Evolutionary conservation across 2,888 invertebrate genomes (phyloP), one percentile per base, ranked within the genome.

Genomic region (Mesoligia furuncula): DNA sequence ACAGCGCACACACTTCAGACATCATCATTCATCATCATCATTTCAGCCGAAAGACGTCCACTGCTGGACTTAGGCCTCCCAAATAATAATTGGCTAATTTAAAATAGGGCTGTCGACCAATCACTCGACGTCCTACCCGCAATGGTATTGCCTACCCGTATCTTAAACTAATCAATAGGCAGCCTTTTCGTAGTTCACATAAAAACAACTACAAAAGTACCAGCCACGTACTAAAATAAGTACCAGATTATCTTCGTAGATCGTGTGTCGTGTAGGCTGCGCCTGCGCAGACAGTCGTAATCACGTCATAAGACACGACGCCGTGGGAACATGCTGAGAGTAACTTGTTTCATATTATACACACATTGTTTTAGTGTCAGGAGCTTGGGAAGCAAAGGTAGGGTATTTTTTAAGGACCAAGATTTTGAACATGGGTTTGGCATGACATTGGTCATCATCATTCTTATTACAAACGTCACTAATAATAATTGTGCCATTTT

Each of bases 271-370:
- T 79, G 61, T 83, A 66, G 24, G 73, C 66, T 86, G 80, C 75
- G 85, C 39, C 66, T 36, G 84, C 80, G 84, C 80, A 79, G 83
- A 80, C 85, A 74, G 48, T 65, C 83, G 64, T 86, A 86, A 86
- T 82, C 85, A 82, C 84, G 84, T 84, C 88, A 84, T 81, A 79
- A 77, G 77, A 73, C 86, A 79, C 80, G 84, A 79, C 48, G 73
- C 77, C 86, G 87, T 87, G 87, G 87, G 87, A 87, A 87, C 78
- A 48, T 42, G 66, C 17, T 48, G 54, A 65, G 54, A 77, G 72
- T 64, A 83, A 83, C 83, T 85, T 45, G 75, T 79, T 75, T 79
- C 24, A 54, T 75, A 51, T 79, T 73, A 67, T 73, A 85, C 66
- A 70, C 42, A 83, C 72, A 83, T 85, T 83, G 86, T 83, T 83